These are phyloP conservation scores for Helicoverpa armigera DNA, from an alignment of 1,140 invertebrate genomes.

Conservation along the genomic window DNA sequence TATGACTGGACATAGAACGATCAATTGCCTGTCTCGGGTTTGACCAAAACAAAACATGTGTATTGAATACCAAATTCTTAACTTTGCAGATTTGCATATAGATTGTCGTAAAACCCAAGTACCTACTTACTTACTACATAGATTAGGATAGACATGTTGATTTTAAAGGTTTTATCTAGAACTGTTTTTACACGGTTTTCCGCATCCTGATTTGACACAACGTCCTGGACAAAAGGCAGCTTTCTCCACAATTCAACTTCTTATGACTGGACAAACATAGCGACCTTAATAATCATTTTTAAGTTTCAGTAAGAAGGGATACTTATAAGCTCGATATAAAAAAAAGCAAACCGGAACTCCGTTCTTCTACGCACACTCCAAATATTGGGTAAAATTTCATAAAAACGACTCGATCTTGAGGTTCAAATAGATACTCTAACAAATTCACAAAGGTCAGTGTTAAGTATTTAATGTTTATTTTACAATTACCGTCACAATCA, in stretches of 20 bases:
- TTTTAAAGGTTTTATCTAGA: not conserved
- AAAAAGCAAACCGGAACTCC: not conserved
- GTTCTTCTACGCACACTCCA: not conserved
- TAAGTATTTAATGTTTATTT: slow-evolving; percentile 76
- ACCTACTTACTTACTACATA: too few species aligned
- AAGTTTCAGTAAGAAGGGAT: too few species aligned
- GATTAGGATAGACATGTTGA: not conserved
- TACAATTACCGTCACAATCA: slow-evolving; percentile 75
- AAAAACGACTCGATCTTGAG: slow-evolving; percentile 42
- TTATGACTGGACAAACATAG: too few species aligned
- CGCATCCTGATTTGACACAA: too few species aligned
- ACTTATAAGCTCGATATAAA: too few species aligned
- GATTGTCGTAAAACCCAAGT: not conserved
- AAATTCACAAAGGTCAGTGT: slow-evolving; percentile 76
- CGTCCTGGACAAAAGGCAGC: too few species aligned
- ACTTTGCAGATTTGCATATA: slow-evolving; percentile 2
- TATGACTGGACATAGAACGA: not conserved
- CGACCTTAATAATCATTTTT: too few species aligned
- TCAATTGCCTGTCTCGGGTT: not conserved
- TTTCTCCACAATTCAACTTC: too few species aligned
- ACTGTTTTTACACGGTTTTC: too few species aligned
- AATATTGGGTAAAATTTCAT: not conserved
- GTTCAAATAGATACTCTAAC: slow-evolving; percentile 65
- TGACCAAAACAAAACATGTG: not conserved
- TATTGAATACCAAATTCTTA: not conserved